These are phyloP conservation scores for Potamarius usumacintae DNA, from an alignment of 2,113 vertebrate genomes.

Conservation along the genomic window DNA sequence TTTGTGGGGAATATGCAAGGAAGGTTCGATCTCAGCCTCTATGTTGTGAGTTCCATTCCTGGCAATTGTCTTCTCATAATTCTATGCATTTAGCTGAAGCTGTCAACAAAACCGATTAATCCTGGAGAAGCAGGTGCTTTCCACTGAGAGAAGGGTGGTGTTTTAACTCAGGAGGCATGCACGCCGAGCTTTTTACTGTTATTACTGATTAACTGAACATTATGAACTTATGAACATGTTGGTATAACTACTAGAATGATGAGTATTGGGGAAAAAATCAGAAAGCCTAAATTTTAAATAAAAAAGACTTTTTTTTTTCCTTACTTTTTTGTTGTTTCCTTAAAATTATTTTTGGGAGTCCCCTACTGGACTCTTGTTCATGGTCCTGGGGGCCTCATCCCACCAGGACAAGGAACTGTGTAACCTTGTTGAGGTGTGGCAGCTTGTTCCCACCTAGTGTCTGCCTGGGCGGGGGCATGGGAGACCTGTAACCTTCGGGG, in stretches of 20 bases:
- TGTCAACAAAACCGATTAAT: not conserved
- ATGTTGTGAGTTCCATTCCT: not conserved
- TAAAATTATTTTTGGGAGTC: not conserved
- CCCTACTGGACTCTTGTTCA: not conserved
- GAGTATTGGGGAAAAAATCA: not conserved
- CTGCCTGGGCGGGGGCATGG: too few species aligned
- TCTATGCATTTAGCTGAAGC: not conserved
- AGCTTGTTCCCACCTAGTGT: too few species aligned
- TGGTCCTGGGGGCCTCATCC: too few species aligned
- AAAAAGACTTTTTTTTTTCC: too few species aligned
- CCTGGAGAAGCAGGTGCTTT: not conserved
- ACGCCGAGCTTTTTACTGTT: not conserved
- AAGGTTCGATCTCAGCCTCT: not conserved
- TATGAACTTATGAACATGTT: not conserved
- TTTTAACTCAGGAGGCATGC: not conserved
- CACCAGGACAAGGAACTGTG: too few species aligned
- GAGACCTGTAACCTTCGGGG: too few species aligned
- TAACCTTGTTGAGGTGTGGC: too few species aligned
- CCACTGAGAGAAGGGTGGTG: not conserved
- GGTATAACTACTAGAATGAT: not conserved
- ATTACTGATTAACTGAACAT: not conserved
- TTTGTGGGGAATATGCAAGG: not conserved
- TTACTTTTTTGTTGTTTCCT: too few species aligned
- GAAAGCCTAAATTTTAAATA: too few species aligned
- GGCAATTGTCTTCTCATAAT: not conserved